Evolutionary conservation across 2,888 invertebrate species (phyloP).

Genomic region (Leuctra nigra): DNA sequence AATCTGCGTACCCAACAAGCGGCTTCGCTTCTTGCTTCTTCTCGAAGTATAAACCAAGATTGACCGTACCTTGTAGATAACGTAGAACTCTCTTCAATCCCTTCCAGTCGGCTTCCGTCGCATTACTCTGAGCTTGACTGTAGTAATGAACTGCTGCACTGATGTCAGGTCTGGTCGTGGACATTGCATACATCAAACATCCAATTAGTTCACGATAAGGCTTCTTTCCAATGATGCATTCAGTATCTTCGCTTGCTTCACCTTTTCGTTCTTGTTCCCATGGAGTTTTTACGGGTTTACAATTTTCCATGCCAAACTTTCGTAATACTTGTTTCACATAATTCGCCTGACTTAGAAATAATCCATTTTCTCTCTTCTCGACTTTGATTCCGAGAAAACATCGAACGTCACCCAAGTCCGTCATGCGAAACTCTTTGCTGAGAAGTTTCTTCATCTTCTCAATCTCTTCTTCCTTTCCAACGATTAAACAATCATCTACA

Average conservation of each 20-base stretch:
- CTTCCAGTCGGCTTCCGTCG: conserved; percentile 25
- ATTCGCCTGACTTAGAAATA: conserved; percentile 31
- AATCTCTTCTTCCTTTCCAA: neutral
- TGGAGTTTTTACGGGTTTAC: conserved; percentile 30
- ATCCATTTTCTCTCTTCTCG: conserved; percentile 24
- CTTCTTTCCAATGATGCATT: conserved; percentile 16
- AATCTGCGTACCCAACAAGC: conserved; percentile 31
- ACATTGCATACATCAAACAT: conserved; percentile 28
- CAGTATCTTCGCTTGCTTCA: neutral
- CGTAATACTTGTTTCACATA: conserved; percentile 31
- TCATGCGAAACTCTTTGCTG: conserved; percentile 32
- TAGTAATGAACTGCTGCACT: conserved; percentile 26
- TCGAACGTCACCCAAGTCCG: conserved; percentile 32
- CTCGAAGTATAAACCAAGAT: neutral
- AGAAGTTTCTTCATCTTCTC: conserved; percentile 27
- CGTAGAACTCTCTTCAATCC: conserved; percentile 31
- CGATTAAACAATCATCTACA: conserved; percentile 8
- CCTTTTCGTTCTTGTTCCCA: conserved; percentile 26
- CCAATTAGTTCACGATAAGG: conserved; percentile 29
- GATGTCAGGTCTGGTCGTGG: conserved; percentile 22
- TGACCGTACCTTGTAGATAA: conserved; percentile 29
- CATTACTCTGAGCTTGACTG: conserved; percentile 18
- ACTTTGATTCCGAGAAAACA: conserved; percentile 33
- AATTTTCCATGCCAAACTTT: conserved; percentile 32
- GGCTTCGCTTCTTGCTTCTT: neutral